Evolutionary conservation across 2,113 vertebrate genomes (phyloP).

Genomic region (human (Homo sapiens)): DNA sequence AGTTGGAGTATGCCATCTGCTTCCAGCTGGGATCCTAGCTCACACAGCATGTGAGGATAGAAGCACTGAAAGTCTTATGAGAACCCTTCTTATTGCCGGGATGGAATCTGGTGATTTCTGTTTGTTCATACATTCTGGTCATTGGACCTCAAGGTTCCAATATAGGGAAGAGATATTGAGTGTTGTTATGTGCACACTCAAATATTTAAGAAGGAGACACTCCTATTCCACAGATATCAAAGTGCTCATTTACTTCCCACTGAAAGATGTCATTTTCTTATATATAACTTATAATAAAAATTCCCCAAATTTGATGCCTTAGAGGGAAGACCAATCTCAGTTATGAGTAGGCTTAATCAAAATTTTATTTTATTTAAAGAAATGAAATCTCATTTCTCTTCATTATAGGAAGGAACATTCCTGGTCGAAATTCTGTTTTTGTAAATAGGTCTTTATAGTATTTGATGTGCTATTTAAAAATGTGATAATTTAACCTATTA

Average conservation of each 20-base stretch:
- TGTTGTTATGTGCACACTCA: not conserved
- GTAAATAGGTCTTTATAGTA: not conserved
- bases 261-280: not conserved
- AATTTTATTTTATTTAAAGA: conserved; percentile 16
- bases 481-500: not conserved
- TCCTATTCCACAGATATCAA: not conserved
- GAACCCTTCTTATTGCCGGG: not conserved
- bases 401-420: not conserved
- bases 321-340: not conserved
- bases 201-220: not conserved
- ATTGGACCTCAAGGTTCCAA: not conserved
- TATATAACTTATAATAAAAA: not conserved
- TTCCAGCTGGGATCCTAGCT: not conserved
- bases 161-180: not conserved
- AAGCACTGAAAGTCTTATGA: not conserved
- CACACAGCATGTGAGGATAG: not conserved
- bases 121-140: not conserved
- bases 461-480: not conserved
- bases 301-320: not conserved
- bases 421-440: conserved; percentile 18
- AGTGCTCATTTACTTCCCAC: not conserved
- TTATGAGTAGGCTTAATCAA: not conserved
- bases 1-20: not conserved
- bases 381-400: not conserved
- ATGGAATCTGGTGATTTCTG: not conserved